Conservation (phyloP, 2,113 vertebrate species). For the Protobothrops flavoviridis region DNA sequence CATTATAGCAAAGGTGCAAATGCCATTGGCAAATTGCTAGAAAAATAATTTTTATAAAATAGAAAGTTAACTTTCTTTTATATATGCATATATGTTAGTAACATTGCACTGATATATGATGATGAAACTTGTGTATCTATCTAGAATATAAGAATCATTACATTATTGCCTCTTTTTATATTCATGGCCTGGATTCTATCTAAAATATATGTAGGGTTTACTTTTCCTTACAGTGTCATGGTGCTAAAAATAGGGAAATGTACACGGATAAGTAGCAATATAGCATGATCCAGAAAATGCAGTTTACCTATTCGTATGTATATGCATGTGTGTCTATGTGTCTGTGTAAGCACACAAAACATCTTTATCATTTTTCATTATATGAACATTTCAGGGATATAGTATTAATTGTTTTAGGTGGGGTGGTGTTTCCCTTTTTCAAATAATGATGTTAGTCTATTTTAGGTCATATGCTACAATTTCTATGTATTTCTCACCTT, state of each 20-base stretch:
- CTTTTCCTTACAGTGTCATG: constrained; percentile 36
- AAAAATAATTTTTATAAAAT: constrained; percentile 69
- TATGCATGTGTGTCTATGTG: constrained; percentile 3
- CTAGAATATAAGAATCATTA: constrained; percentile 20
- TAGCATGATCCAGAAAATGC: constrained; percentile 10
- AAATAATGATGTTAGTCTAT: background rate
- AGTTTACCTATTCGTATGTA: background rate
- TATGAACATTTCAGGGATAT: background rate
- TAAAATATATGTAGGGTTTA: constrained; percentile 36
- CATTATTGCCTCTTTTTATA: constrained; percentile 29
- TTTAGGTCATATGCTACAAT: background rate
- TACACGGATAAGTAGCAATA: constrained; percentile 6
- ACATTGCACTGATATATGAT: constrained; percentile 18
- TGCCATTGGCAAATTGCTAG: constrained; percentile 60
- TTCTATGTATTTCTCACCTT: background rate
- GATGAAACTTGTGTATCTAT: constrained; percentile 14
- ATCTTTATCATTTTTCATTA: background rate
- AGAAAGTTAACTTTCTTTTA: constrained; percentile 39
- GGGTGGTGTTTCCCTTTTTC: background rate
- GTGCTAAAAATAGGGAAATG: constrained; percentile 22
- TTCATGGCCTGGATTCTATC: constrained; percentile 26
- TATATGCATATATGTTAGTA: constrained; percentile 16
- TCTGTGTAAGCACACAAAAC: background rate
- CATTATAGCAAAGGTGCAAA: constrained; percentile 67
- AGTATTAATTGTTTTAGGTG: background rate